Evolutionary conservation across 2,113 vertebrate genomes (phyloP).

Genomic region (Hirundichthys speculiger): DNA sequence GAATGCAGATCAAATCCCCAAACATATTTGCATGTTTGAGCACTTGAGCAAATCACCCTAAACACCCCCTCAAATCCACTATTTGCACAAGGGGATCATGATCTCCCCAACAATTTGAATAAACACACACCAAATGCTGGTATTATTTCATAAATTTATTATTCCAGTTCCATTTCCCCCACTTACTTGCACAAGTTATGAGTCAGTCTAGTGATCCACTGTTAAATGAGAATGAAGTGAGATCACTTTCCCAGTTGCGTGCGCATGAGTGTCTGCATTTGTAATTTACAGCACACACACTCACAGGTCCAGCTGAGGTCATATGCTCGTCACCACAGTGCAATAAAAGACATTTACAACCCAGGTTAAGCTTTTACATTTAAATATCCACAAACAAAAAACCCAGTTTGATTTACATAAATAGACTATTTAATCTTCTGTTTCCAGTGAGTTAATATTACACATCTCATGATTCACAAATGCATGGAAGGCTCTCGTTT

Average conservation of each 20-base stretch:
- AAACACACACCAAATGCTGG: conserved; percentile 3
- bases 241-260: conserved; percentile 29
- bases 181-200: conserved; percentile 71
- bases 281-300: conserved; percentile 22
- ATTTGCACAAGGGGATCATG: neutral
- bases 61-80: no score
- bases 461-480: conserved; percentile 78
- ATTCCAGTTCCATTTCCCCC: conserved; percentile 78
- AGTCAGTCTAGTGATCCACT: conserved; percentile 59
- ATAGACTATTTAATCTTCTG: conserved; percentile 82
- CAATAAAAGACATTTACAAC: conserved; percentile 61
- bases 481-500: conserved; percentile 79
- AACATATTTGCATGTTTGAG: no score
- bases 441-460: conserved; percentile 86
- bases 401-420: conserved; percentile 76
- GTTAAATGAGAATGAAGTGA: conserved; percentile 52
- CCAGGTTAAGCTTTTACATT: conserved; percentile 56
- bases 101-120: neutral
- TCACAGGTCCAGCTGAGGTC: conserved; percentile 56
- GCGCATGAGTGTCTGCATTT: conserved; percentile 26
- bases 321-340: conserved; percentile 50
- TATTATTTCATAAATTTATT: conserved; percentile 63
- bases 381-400: conserved; percentile 78
- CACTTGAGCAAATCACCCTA: no score
- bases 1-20: no score